Evolutionary conservation across 2,113 vertebrate genomes (phyloP).

Genomic region (Serinus canaria): DNA sequence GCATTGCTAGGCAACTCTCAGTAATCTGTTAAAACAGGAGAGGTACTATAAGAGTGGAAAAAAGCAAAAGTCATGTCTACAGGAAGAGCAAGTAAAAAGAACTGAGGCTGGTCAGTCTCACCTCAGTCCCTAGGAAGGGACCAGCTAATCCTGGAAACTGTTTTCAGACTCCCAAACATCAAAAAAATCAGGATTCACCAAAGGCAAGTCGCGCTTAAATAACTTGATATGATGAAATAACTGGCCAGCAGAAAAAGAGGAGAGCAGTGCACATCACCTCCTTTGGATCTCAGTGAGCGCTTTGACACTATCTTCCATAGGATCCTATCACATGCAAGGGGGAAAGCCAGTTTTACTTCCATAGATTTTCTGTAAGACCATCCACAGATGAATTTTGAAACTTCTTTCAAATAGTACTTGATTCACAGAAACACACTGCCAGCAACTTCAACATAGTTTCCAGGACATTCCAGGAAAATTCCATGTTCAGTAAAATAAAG

Average conservation of each 20-base stretch:
- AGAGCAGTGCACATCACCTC: rapidly evolving
- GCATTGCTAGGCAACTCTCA: background rate
- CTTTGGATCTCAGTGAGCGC: background rate
- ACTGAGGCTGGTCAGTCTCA: background rate
- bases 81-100: background rate
- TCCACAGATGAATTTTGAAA: background rate
- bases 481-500: background rate
- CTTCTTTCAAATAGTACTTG: background rate
- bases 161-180: background rate
- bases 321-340: background rate
- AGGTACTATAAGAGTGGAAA: background rate
- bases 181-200: background rate
- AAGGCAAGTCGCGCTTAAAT: background rate
- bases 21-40: background rate
- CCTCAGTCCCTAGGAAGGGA: background rate
- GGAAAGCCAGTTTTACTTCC: background rate
- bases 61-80: background rate
- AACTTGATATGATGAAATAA: background rate
- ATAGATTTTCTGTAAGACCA: background rate
- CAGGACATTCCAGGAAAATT: background rate
- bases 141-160: background rate
- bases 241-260: background rate
- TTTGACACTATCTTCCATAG: background rate
- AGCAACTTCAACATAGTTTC: background rate
- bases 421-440: background rate